Evolutionary conservation across 1,140 invertebrate genomes (phyloP).

Genomic region (Temnothorax longispinosus): DNA sequence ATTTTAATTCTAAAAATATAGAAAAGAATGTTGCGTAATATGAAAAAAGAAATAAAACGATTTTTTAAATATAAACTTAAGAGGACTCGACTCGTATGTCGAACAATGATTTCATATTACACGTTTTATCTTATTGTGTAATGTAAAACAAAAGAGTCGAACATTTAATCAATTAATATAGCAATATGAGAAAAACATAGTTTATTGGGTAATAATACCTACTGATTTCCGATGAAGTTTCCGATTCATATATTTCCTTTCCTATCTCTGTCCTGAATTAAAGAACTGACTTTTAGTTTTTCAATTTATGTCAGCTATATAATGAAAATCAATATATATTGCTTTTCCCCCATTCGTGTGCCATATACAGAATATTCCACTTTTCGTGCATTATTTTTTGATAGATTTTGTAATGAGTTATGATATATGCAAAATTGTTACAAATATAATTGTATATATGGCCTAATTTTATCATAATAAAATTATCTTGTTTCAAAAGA

Average conservation of each 20-base stretch:
- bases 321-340: conserved; percentile 43
- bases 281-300: not conserved
- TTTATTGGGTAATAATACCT: not conserved
- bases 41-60: not conserved
- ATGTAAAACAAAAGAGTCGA: not conserved
- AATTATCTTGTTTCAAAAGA: not conserved
- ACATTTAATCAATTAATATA: not conserved
- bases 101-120: not conserved
- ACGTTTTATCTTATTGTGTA: not conserved
- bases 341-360: not conserved
- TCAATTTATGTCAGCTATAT: not conserved
- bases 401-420: conserved; percentile 9
- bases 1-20: not conserved
- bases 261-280: not conserved
- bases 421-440: not conserved
- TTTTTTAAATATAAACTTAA: not conserved
- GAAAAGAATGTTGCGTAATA: not conserved
- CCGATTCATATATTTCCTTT: not conserved
- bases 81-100: not conserved
- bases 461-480: not conserved
- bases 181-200: not conserved
- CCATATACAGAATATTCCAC: not conserved
- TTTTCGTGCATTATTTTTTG: not conserved
- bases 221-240: conserved; percentile 14
- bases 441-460: conserved; percentile 4